Evolutionary conservation across 1,140 invertebrate genomes (phyloP), one percentile per base, ranked within the genome.

Genomic region (Drosophila sturtevanti): DNA sequence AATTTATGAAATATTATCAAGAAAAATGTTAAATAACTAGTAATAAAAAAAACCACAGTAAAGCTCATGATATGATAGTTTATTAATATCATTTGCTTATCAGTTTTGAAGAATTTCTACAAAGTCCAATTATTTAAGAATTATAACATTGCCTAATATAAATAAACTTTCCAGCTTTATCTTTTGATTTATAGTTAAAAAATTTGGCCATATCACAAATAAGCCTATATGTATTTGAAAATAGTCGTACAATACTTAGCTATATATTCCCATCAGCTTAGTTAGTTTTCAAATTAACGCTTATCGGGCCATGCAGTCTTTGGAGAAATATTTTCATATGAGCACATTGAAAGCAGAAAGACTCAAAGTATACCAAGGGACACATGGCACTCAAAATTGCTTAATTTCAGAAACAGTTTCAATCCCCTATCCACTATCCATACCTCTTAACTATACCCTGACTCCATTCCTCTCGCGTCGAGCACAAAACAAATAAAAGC

Each of bases 401-500:
- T 76, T 76, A 75, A 76, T 76, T 76, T 76, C 72, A 68, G 51
- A 61, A 27, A 31, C 6, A 22, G 41, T 48, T 27, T 7, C 38
- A 18, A 22, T 14, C 16, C 38, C 44, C 16, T 6, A 31, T 9
- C 7, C 16, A 31, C 6, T 11, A 1, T n/a, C 22, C n/a, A 21
- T 12, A 4, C n/a, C 38, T 22, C 24, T 4, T 2, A 1, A 24
- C 24, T 24, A 1, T 4, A 6, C 27, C 27, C n/a, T n/a, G 6
- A 4, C 27, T 31, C 27, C 27, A 6, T 0, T 31, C 37, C 27
- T 21, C 60, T 58, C 44, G 63, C 59, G 64, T 64, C 51, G 48
- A 41, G 56, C 16, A 71, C 55, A 68, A 69, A 80, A 80, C 81
- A 86, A 87, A 86, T 86, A 82, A 86, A 87, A 72, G 71, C 81